phyloP scores from a whole-genome alignment of 2,113 vertebrate species.

The Rattus norvegicus region DNA sequence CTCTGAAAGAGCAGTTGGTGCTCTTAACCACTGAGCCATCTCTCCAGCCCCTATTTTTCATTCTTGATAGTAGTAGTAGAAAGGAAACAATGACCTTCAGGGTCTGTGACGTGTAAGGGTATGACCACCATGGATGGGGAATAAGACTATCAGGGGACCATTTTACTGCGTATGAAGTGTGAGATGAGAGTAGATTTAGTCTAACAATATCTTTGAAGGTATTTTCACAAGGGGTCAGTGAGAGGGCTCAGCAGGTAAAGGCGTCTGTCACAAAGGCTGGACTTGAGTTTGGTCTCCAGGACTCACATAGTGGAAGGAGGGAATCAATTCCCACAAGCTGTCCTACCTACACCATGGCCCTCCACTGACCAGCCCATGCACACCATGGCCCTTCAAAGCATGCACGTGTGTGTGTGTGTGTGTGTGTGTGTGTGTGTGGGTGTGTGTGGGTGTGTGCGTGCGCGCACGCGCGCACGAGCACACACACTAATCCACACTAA shows the following conservation, averaged over 20 bases:
- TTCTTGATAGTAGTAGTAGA: conserved; percentile 29
- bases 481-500: no score
- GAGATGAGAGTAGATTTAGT: conserved; percentile 6
- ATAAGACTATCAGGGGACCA: background rate
- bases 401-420: no score
- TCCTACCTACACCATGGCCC: background rate
- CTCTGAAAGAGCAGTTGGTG: no score
- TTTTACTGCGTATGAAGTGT: background rate
- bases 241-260: background rate
- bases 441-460: no score
- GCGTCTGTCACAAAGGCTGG: background rate
- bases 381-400: background rate
- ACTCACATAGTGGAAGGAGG: background rate
- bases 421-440: no score
- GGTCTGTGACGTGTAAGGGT: background rate
- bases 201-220: background rate
- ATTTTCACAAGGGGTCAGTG: background rate
- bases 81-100: background rate
- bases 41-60: no score
- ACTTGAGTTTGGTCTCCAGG: no score
- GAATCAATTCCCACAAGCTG: background rate
- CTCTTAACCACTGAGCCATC: no score
- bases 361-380: background rate
- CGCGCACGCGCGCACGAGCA: background rate
- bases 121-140: background rate